Evolutionary conservation across 23 tunicate species (phyloP).

Genomic region (Botrylloides violaceus): DNA sequence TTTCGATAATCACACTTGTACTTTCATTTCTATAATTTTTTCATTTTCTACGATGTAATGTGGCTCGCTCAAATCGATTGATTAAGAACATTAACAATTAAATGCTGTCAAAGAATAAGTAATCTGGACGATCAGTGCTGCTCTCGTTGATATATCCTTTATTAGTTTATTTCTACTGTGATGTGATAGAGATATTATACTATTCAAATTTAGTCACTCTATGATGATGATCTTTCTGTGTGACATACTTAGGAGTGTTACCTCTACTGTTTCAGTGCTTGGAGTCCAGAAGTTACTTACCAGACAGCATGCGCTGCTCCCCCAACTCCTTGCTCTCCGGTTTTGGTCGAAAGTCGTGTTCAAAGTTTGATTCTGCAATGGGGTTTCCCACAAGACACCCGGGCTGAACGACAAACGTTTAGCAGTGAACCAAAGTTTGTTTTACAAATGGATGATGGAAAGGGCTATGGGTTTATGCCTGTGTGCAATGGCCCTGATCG

Average conservation of each 20-base stretch:
- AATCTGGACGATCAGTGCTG: no score
- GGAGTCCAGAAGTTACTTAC: constrained; percentile 57
- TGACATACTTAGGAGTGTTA: background rate
- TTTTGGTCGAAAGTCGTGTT: constrained; percentile 16
- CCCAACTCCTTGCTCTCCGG: constrained; percentile 43
- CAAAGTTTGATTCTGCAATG: constrained; percentile 33
- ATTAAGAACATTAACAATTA: no score
- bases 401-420: background rate
- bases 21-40: no score
- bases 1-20: no score
- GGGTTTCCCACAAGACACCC: no score
- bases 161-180: no score
- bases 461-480: constrained; percentile 49
- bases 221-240: background rate
- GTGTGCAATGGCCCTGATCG: constrained; percentile 41
- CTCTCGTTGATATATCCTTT: no score
- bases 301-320: constrained; percentile 45
- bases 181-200: no score
- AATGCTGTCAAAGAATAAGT: no score
- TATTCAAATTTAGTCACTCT: no score
- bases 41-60: no score
- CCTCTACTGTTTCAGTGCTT: constrained; percentile 29
- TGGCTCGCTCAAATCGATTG: no score
- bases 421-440: constrained; percentile 9
- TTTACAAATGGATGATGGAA: constrained; percentile 57